phyloP scores from a whole-genome alignment of 2,797 vertebrate species.

The Rhinoraja longicauda region DNA sequence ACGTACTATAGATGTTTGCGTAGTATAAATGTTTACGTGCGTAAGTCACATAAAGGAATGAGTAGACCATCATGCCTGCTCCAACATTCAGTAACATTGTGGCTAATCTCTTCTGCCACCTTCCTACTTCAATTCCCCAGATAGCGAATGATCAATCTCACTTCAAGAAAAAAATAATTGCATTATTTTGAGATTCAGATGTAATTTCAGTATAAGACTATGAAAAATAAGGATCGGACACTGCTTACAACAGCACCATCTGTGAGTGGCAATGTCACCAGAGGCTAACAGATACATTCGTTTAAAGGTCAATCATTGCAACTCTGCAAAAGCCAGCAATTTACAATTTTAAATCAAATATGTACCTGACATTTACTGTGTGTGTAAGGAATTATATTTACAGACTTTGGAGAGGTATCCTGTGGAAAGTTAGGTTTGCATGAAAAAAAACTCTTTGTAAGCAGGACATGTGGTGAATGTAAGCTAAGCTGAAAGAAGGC shows the following conservation, averaged over 20 bases:
- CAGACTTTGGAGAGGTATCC: background rate
- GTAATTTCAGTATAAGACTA: background rate
- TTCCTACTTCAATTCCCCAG: too few species aligned
- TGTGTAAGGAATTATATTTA: background rate
- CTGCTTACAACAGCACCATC: background rate
- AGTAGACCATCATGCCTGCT: too few species aligned
- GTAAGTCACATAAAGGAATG: background rate
- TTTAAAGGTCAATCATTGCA: slow-evolving; percentile 28
- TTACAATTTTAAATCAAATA: slow-evolving; percentile 26
- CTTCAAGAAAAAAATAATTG: background rate
- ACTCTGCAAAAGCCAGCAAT: slow-evolving; percentile 36
- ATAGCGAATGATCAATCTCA: too few species aligned
- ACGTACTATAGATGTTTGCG: background rate
- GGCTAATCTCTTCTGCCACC: too few species aligned
- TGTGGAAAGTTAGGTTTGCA: background rate
- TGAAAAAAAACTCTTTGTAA: slow-evolving; percentile 23
- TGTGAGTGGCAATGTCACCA: background rate
- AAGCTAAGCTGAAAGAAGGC: slow-evolving; percentile 2
- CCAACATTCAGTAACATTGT: too few species aligned
- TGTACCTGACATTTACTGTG: background rate
- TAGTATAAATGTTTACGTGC: background rate
- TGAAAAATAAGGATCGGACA: background rate
- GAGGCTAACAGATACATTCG: background rate
- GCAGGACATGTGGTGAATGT: slow-evolving; percentile 30
- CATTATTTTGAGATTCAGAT: background rate